Percentiles rank a stretch among this genome's conserved stretches.
phyloP scores from a whole-genome alignment of 64 coral and sea anemone genomes.

The Anthopleura sola region DNA sequence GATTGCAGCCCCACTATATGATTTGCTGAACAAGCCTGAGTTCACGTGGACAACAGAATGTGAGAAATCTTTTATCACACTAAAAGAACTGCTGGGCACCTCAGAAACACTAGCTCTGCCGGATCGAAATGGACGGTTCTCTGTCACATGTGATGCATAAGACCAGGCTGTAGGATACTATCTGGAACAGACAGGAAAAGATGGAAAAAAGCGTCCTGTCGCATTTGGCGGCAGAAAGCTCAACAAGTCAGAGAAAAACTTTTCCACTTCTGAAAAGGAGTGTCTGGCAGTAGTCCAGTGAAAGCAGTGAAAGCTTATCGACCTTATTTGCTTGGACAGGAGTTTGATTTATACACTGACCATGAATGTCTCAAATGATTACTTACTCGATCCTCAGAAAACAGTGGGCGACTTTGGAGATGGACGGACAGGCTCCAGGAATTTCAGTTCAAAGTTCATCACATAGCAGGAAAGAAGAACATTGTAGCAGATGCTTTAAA shows the following conservation, averaged over 20 bases:
- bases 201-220: slow-evolving; percentile 21
- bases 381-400: background rate
- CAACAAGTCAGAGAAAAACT: slow-evolving; percentile 33
- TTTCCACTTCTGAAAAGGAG: slow-evolving; percentile 49
- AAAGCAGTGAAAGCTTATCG: slow-evolving; percentile 40
- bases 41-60: background rate
- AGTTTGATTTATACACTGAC: slow-evolving; percentile 53
- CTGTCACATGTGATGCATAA: slow-evolving; percentile 16
- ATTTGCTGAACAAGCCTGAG: background rate
- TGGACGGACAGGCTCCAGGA: slow-evolving; percentile 12
- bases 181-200: slow-evolving; percentile 29
- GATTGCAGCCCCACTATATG: slow-evolving; percentile 8
- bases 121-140: too few species aligned
- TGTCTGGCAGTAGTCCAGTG: slow-evolving; percentile 49
- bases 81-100: too few species aligned
- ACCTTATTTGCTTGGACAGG: slow-evolving; percentile 26
- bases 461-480: slow-evolving; percentile 41
- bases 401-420: slow-evolving; percentile 38
- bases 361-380: slow-evolving; percentile 18
- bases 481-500: slow-evolving; percentile 41
- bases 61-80: too few species aligned
- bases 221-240: slow-evolving; percentile 46
- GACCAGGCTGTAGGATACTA: slow-evolving; percentile 36
- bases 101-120: too few species aligned
- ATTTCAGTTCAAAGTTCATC: slow-evolving; percentile 44